Evolutionary conservation across 2,113 vertebrate species (phyloP).

Genomic region (Tylochromis polylepis): DNA sequence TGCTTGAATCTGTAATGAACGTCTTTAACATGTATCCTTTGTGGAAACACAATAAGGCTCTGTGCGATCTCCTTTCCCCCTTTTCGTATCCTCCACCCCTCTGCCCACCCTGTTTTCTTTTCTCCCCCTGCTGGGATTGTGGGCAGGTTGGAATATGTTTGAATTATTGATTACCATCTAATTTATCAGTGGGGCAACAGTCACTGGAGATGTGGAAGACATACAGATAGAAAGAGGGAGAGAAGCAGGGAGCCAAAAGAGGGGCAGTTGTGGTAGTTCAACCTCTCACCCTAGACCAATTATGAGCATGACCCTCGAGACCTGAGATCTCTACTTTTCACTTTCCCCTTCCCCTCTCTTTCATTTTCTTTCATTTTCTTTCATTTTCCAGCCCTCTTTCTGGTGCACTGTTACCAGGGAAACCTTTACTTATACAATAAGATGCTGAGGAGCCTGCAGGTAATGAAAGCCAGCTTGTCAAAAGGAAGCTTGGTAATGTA

Average conservation of each 20-base stretch:
- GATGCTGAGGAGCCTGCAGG: slow-evolving; percentile 2
- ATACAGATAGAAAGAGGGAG: slow-evolving; percentile 13
- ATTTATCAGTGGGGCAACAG: slow-evolving; percentile 47
- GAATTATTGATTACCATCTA: slow-evolving; percentile 69
- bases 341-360: background rate
- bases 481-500: slow-evolving; percentile 12
- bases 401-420: slow-evolving; percentile 19
- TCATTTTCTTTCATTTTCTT: background rate
- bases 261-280: slow-evolving; percentile 4
- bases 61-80: background rate
- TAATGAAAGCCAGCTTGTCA: slow-evolving; percentile 24
- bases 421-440: slow-evolving; percentile 26
- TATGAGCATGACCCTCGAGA: slow-evolving; percentile 51
- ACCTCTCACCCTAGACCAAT: slow-evolving; percentile 56
- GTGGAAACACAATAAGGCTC: slow-evolving; percentile 24
- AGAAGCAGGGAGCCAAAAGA: background rate
- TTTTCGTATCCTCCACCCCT: background rate
- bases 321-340: slow-evolving; percentile 30
- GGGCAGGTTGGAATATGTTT: slow-evolving; percentile 48
- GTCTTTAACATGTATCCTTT: slow-evolving; percentile 12
- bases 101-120: background rate
- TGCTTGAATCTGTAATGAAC: slow-evolving; percentile 43
- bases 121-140: background rate
- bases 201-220: slow-evolving; percentile 25
- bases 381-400: background rate